Base-by-base conservation (phyloP, 2,797 vertebrate genomes). In the Propithecus deckenii region DNA sequence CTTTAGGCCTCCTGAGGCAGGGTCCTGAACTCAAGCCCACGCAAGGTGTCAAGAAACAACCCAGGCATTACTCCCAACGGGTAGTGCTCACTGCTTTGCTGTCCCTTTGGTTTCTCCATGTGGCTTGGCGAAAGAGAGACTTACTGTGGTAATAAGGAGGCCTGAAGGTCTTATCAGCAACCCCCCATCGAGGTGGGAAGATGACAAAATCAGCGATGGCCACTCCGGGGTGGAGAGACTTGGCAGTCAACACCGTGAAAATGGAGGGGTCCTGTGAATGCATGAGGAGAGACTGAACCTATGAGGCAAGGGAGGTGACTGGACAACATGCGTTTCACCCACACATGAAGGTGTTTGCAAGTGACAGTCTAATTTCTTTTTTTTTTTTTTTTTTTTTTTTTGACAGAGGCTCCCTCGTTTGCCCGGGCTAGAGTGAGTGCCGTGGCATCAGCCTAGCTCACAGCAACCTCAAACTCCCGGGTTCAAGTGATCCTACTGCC, bases 81-180 rank as follows among this genome's bases (percentile, higher is more conserved):
- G 18, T 17, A 15, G 38, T 4, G 13, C 35, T 78, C 17, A 38
- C n/a, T 20, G 5, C n/a, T 59, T 22, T 13, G 57, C 59, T 55
- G 3, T 76, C 25, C 72, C 48, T 69, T 65, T 63, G 30, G 23
- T 41, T 67, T 13, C 78, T 79, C 48, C 18, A 30, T 3, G 18
- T 2, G 67, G 5, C 2, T 79, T 48, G 76, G 57, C 94, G 76
- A 88, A 78, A 50, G 48, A 83, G 50, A 94, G 48, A 98, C 99
- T 93, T 99, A 99, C 99, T 99, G 98, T 99, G 99, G 96, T 99
- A 99, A 98, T 99, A 99, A 0, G 99, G 99, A 1, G 99, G 99
- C 4, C 99, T 99, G 98, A 99, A 99, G 96, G 99, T 99, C 98
- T 98, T 99, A 92, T 99, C 99, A 5, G 99, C 99, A 50, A 99